Conservation (phyloP, 2,113 vertebrate genomes). For the Anhinga anhinga region DNA sequence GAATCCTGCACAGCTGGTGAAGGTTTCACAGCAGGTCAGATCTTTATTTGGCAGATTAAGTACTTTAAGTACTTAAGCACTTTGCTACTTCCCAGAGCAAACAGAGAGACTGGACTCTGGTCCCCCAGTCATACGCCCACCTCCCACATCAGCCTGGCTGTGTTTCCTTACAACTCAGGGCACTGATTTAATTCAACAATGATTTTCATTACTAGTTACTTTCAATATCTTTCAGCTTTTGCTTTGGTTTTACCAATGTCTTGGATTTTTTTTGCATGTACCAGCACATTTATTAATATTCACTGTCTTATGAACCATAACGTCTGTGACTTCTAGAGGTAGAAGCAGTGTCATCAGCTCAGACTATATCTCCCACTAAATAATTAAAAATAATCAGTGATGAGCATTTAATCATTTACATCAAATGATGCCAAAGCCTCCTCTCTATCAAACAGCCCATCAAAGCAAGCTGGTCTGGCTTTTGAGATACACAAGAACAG, state of each 20-base stretch:
- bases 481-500: background rate
- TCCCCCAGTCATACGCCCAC: background rate
- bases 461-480: background rate
- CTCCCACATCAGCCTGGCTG: background rate
- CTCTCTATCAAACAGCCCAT: background rate
- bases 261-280: background rate
- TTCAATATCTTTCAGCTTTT: background rate
- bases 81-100: background rate
- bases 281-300: background rate
- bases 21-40: background rate
- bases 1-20: background rate
- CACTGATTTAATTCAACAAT: background rate
- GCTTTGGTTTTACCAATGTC: background rate
- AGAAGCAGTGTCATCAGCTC: background rate
- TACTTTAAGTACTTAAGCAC: background rate
- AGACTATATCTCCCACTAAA: background rate
- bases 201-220: background rate
- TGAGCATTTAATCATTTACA: background rate
- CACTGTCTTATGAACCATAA: background rate
- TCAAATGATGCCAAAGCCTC: background rate
- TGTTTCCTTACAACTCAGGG: background rate
- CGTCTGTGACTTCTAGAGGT: background rate
- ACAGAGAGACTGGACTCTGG: background rate
- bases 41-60: background rate
- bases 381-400: conserved; percentile 11